Evolutionary conservation across 1,140 invertebrate species (phyloP).

Genomic region (Danaus melanippus): DNA sequence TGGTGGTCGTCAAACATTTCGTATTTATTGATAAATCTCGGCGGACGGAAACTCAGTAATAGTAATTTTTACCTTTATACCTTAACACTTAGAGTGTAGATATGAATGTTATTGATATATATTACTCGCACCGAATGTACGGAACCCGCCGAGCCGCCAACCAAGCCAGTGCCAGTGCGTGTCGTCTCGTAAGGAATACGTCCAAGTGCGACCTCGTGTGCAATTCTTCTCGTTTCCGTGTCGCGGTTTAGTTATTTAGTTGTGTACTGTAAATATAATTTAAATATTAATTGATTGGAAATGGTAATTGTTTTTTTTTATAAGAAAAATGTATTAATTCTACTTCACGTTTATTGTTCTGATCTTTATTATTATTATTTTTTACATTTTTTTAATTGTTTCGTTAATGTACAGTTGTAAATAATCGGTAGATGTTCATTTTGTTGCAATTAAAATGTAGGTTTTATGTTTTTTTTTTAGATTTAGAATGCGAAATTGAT

Average conservation of each 20-base stretch:
- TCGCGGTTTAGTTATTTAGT: conserved; percentile 64
- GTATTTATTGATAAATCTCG: conserved; percentile 25
- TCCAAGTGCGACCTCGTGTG: conserved; percentile 62
- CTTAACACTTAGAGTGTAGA: conserved; percentile 10
- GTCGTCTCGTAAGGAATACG: conserved; percentile 37
- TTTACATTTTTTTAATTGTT: conserved; percentile 50
- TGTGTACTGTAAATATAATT: conserved; percentile 66
- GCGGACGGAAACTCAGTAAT: conserved; percentile 13
- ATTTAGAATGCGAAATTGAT: conserved; percentile 23
- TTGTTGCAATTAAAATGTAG: conserved; percentile 48
- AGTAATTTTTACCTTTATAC: conserved; percentile 7
- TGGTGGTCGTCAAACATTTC: conserved; percentile 30
- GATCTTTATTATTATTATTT: conserved; percentile 44
- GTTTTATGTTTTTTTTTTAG: conserved; percentile 22
- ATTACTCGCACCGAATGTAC: conserved; percentile 5
- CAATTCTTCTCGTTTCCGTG: conserved; percentile 68
- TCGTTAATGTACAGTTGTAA: conserved; percentile 70
- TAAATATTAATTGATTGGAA: conserved; percentile 47
- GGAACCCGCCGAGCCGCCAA: conserved; percentile 8
- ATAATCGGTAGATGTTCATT: conserved; percentile 65
- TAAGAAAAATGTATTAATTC: conserved; percentile 53
- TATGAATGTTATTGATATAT: conserved; percentile 1
- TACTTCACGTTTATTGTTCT: conserved; percentile 62
- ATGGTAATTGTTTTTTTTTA: conserved; percentile 36
- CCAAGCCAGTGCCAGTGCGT: conserved; percentile 7